These are phyloP conservation scores for Mayetiola destructor DNA, from an alignment of 2,888 invertebrate genomes.

Conservation along the genomic window DNA sequence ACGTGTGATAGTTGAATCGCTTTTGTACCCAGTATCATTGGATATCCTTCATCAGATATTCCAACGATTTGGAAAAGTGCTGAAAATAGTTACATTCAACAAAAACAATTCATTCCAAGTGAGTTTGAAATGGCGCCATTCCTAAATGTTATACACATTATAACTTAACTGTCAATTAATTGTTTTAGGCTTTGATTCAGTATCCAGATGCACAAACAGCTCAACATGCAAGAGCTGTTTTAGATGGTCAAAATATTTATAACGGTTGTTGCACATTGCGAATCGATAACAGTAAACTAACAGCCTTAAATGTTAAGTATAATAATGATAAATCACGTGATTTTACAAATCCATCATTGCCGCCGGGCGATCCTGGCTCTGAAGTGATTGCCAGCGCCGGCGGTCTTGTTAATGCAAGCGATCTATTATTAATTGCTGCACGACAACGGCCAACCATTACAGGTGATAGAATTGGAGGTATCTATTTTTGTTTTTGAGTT, in stretches of 20 bases:
- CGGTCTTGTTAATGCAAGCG: constrained; percentile 41
- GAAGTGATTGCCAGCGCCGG: constrained; percentile 43
- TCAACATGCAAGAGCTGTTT: constrained; percentile 87
- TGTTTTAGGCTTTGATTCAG: constrained; percentile 98
- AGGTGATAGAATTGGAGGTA: constrained; percentile 37
- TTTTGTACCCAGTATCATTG: constrained; percentile 95
- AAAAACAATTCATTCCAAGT: constrained; percentile 78
- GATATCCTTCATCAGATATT: constrained; percentile 97
- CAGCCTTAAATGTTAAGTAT: constrained; percentile 95
- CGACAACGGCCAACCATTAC: constrained; percentile 35
- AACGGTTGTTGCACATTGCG: constrained; percentile 98
- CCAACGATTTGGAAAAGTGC: constrained; percentile 94
- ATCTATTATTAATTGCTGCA: constrained; percentile 38
- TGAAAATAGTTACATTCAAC: constrained; percentile 99
- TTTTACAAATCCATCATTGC: constrained; percentile 96
- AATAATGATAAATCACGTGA: constrained; percentile 99
- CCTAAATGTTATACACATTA: constrained; percentile 16
- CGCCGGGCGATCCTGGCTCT: constrained; percentile 71
- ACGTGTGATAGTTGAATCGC: constrained; percentile 95
- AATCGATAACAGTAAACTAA: constrained; percentile 98
- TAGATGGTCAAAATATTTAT: constrained; percentile 99
- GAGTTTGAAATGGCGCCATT: constrained; percentile 18
- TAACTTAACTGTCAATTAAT: constrained; percentile 54
- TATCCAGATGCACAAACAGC: constrained; percentile 95
- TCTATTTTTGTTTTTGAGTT: constrained; percentile 18